A percentile compares a stretch with the other conserved stretches of the same genome.
Evolutionary conservation across 2,888 invertebrate genomes (phyloP).

Genomic region (Leptinotarsa tumamoca): DNA sequence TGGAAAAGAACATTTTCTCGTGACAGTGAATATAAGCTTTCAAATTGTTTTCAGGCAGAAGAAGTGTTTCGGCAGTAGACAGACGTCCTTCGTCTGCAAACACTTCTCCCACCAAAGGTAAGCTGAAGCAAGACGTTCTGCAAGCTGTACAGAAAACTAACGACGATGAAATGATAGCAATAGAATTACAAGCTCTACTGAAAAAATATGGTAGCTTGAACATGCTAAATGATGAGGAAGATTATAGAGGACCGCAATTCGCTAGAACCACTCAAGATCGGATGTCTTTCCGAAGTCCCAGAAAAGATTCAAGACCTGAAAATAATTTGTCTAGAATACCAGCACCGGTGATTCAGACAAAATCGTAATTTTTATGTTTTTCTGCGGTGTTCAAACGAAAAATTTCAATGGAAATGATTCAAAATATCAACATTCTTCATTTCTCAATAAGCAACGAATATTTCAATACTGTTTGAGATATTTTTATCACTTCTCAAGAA

Average conservation of each 20-base stretch:
- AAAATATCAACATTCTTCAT: background rate
- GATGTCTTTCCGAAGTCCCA: conserved; percentile 64
- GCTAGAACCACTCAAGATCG: conserved; percentile 48
- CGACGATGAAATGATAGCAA: conserved; percentile 76
- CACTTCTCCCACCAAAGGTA: conserved; percentile 75
- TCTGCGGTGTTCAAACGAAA: background rate
- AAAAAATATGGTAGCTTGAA: conserved; percentile 72
- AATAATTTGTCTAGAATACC: conserved; percentile 69
- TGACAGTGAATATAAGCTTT: too few relatives aligned
- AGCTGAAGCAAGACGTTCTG: conserved; percentile 78
- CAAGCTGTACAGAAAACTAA: conserved; percentile 78
- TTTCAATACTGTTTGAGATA: too few relatives aligned
- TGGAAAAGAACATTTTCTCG: too few relatives aligned
- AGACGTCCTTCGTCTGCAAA: conserved; percentile 70
- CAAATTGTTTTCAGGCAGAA: conserved; percentile 50
- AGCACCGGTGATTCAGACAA: conserved; percentile 62
- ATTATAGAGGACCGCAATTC: conserved; percentile 38
- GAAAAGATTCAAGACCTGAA: conserved; percentile 69
- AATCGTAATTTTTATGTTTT: conserved; percentile 33
- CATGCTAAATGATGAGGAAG: conserved; percentile 73
- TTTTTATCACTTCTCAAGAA: too few relatives aligned
- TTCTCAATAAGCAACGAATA: too few relatives aligned
- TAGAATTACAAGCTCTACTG: conserved; percentile 80
- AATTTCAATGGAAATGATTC: background rate
- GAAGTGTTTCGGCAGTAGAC: conserved; percentile 66